These are phyloP conservation scores for Cinclus cinclus DNA, from an alignment of 2,113 vertebrate species.

Conservation along the genomic window DNA sequence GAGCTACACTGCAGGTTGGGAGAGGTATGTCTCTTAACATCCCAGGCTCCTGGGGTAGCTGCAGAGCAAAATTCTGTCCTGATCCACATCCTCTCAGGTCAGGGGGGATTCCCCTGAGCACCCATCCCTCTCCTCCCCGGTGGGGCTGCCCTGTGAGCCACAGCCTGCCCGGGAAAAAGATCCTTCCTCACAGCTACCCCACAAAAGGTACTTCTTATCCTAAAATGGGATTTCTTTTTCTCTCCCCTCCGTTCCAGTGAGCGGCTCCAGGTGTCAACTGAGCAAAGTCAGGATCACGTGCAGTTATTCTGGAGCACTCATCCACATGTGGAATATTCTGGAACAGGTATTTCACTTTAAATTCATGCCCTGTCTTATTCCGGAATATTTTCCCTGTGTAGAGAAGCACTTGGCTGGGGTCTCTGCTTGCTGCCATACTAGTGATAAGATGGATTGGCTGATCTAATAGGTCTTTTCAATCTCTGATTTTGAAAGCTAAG, in stretches of 20 bases:
- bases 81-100: neutral
- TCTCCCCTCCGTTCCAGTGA: accelerated
- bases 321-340: neutral
- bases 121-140: accelerated
- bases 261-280: neutral
- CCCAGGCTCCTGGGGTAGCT: neutral
- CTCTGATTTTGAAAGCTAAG: slow-evolving; percentile 57
- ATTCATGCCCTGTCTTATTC: neutral
- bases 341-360: slow-evolving; percentile 28
- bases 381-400: neutral
- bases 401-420: slow-evolving; percentile 55
- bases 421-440: slow-evolving; percentile 1
- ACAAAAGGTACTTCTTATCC: neutral
- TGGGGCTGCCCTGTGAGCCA: neutral
- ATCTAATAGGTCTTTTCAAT: slow-evolving; percentile 62
- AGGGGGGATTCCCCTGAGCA: neutral
- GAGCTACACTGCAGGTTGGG: neutral
- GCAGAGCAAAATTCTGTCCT: neutral
- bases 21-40: neutral
- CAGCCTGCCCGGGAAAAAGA: neutral
- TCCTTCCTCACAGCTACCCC: neutral
- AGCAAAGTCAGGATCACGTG: neutral
- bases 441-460: slow-evolving; percentile 52
- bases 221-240: neutral
- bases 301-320: accelerated